These are phyloP conservation scores for Spialia ferax DNA, from an alignment of 2,888 invertebrate species.

Conservation along the genomic window DNA sequence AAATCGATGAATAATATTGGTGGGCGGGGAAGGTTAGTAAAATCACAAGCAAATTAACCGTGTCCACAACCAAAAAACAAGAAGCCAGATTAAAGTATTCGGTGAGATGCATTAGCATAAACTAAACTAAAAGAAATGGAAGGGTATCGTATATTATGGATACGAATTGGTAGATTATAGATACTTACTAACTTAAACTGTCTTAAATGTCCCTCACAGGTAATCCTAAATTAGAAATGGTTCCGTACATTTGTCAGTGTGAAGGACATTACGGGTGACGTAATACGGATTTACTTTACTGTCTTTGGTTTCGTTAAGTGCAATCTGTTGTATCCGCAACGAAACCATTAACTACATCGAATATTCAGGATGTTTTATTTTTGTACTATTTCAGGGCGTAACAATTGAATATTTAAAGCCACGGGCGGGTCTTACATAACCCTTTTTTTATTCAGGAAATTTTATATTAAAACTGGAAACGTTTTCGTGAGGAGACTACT, in stretches of 20 bases:
- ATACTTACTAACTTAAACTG: not conserved
- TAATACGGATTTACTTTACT: conserved; percentile 24
- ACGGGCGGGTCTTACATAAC: conserved; percentile 1
- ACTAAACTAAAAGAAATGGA: too few relatives aligned
- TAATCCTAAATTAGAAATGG: conserved; percentile 7
- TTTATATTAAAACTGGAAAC: conserved; percentile 29
- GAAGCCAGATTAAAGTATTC: too few relatives aligned
- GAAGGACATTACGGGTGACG: conserved; percentile 20
- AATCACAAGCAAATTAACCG: too few relatives aligned
- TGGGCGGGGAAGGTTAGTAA: too few relatives aligned
- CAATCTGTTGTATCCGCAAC: conserved; percentile 61
- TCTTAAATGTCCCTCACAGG: not conserved
- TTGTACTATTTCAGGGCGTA: conserved; percentile 42
- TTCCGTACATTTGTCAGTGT: not conserved
- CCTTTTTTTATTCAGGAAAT: conserved; percentile 31
- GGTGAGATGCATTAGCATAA: too few relatives aligned
- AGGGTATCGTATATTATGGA: too few relatives aligned
- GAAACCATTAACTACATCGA: conserved; percentile 62
- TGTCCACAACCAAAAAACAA: too few relatives aligned
- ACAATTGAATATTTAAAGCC: conserved; percentile 41
- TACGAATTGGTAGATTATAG: too few relatives aligned
- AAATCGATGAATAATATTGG: too few relatives aligned
- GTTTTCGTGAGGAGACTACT: conserved; percentile 9
- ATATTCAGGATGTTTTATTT: conserved; percentile 59
- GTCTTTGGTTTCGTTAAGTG: conserved; percentile 52